Percentiles rank a stretch among this genome's conserved stretches.
Evolutionary conservation across 2,797 vertebrate species (phyloP).

Genomic region (Manis pentadactyla): DNA sequence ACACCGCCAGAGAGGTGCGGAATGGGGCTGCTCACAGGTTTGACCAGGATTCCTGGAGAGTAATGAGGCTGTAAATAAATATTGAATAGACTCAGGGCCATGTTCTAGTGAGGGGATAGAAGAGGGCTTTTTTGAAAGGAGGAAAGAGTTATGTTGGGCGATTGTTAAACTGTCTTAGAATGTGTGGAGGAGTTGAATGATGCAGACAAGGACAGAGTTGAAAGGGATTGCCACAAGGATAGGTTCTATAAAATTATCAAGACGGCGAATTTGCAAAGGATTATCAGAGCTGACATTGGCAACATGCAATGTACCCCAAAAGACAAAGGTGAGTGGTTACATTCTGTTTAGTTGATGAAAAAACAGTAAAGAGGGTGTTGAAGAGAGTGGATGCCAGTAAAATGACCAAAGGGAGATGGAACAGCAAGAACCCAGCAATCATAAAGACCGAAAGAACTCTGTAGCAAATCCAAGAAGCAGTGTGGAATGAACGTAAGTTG

Average conservation of each 20-base stretch:
- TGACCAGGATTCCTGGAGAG: neutral
- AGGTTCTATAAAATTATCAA: neutral
- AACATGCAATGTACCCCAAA: neutral
- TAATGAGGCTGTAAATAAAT: neutral
- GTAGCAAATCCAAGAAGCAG: neutral
- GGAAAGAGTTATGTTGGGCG: neutral
- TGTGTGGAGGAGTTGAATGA: neutral
- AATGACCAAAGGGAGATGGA: neutral
- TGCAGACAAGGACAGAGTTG: neutral
- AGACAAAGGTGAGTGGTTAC: neutral
- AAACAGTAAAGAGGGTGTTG: neutral
- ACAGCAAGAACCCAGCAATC: neutral
- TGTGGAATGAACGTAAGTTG: neutral
- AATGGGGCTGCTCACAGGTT: neutral
- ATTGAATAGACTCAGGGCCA: neutral
- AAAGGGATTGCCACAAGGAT: neutral
- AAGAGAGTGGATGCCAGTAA: neutral
- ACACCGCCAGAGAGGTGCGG: neutral
- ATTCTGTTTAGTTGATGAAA: neutral
- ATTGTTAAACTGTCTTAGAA: slow-evolving; percentile 17
- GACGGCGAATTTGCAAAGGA: neutral
- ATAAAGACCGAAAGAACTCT: neutral
- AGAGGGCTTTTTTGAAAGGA: neutral
- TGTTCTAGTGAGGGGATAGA: neutral
- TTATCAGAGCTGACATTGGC: neutral